Percentiles rank a stretch among this genome's conserved stretches.
Evolutionary conservation across 2,888 invertebrate genomes (phyloP).

Genomic region (Phalangium opilio): DNA sequence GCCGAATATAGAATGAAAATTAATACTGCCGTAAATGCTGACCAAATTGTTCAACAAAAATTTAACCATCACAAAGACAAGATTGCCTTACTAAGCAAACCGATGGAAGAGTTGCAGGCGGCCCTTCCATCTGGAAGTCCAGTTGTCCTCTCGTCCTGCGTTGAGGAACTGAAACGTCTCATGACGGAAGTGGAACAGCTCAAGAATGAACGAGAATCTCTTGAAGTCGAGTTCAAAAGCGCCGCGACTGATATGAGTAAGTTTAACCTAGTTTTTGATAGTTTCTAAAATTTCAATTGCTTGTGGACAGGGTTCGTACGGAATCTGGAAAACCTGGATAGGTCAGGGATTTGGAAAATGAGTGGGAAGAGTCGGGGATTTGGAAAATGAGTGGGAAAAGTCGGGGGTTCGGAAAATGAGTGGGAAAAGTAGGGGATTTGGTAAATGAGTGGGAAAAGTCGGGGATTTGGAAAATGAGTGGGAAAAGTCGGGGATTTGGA

Average conservation of each 20-base stretch:
- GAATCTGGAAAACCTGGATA: no score
- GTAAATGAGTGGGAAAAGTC: no score
- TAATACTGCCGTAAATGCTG: constrained; percentile 27
- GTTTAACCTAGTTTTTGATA: constrained; percentile 18
- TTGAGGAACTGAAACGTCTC: constrained; percentile 49
- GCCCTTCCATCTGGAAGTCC: constrained; percentile 47
- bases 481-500: no score
- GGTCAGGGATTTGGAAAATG: no score
- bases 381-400: no score
- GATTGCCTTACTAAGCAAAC: constrained; percentile 62
- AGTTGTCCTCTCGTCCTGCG: constrained; percentile 38
- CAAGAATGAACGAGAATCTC: constrained; percentile 73
- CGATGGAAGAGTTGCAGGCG: constrained; percentile 47
- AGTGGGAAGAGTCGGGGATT: no score
- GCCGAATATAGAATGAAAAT: neutral
- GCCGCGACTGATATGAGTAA: constrained; percentile 59
- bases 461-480: no score
- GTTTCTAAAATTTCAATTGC: no score
- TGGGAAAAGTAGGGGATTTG: no score
- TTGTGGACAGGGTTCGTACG: no score
- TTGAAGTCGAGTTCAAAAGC: constrained; percentile 72
- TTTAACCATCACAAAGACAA: constrained; percentile 59
- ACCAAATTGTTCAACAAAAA: constrained; percentile 71
- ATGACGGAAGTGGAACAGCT: constrained; percentile 72
- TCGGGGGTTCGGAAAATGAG: no score